Conservation (phyloP, 2,888 invertebrate genomes). For the Norana najaformis region DNA sequence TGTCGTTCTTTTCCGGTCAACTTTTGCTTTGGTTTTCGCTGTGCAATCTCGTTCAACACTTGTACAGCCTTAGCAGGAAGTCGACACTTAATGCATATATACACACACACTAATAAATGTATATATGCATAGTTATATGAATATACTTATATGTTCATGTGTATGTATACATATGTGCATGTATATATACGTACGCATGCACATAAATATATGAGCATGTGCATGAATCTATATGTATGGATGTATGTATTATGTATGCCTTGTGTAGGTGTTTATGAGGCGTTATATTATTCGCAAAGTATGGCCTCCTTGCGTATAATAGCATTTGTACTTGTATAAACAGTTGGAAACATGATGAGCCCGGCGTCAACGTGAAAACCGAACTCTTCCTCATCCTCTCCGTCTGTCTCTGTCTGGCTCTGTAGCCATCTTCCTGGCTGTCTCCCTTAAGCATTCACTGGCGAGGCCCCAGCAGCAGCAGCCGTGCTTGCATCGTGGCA, state of each 20-base stretch:
- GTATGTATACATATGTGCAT: no score
- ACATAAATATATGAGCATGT: background rate
- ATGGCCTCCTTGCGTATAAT: slow-evolving; percentile 13
- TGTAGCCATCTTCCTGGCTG: no score
- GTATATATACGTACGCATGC: background rate
- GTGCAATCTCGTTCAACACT: background rate
- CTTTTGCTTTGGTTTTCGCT: slow-evolving; percentile 3
- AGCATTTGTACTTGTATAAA: background rate
- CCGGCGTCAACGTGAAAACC: background rate
- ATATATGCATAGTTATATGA: no score
- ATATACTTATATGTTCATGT: no score
- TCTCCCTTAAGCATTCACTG: no score
- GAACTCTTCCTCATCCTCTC: background rate
- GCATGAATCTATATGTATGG: no score
- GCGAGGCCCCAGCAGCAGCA: background rate
- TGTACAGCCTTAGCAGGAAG: background rate
- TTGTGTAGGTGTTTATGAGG: no score
- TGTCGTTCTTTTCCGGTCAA: background rate
- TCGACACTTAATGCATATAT: background rate
- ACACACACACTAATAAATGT: no score
- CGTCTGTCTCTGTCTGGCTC: background rate
- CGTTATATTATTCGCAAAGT: background rate
- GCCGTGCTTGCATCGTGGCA: background rate
- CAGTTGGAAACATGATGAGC: background rate
- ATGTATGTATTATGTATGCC: no score